These are phyloP conservation scores for Aporophyla nigra DNA, from an alignment of 2,888 invertebrate genomes.

Conservation along the genomic window DNA sequence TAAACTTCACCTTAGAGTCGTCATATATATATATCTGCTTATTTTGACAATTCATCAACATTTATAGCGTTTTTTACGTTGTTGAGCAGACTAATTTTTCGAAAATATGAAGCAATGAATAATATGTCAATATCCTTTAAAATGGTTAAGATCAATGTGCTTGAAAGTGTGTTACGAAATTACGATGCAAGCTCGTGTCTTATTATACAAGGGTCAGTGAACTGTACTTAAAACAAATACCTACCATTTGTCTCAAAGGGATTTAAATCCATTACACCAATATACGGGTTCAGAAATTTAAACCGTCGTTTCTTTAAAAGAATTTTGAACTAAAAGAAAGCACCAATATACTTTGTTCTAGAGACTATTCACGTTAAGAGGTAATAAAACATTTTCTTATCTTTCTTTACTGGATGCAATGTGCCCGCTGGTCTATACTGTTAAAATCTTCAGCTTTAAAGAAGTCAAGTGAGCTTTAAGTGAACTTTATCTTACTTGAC, in stretches of 20 bases:
- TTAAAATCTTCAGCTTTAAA: not conserved
- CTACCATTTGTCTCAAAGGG: not conserved
- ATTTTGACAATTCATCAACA: too few relatives aligned
- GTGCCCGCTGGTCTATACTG: not conserved
- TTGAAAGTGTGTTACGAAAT: too few relatives aligned
- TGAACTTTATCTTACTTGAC: not conserved
- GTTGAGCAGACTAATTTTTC: too few relatives aligned
- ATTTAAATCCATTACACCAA: slow-evolving; percentile 14
- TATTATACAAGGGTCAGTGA: not conserved
- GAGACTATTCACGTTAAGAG: slow-evolving; percentile 33
- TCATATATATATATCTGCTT: too few relatives aligned
- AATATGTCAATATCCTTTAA: too few relatives aligned
- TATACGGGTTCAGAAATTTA: not conserved
- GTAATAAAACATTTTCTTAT: slow-evolving; percentile 28
- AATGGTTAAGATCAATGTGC: too few relatives aligned
- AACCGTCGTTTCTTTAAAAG: slow-evolving; percentile 2
- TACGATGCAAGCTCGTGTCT: not conserved
- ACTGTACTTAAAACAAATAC: slow-evolving; percentile 1
- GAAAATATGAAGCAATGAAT: too few relatives aligned
- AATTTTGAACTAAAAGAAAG: slow-evolving; percentile 8
- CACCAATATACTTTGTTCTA: not conserved
- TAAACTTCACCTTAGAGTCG: too few relatives aligned
- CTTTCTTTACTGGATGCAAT: slow-evolving; percentile 27
- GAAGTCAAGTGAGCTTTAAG: not conserved
- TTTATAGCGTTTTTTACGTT: too few relatives aligned